Conservation (phyloP, 2,797 vertebrate genomes). For the Catostomus latipinnis region DNA sequence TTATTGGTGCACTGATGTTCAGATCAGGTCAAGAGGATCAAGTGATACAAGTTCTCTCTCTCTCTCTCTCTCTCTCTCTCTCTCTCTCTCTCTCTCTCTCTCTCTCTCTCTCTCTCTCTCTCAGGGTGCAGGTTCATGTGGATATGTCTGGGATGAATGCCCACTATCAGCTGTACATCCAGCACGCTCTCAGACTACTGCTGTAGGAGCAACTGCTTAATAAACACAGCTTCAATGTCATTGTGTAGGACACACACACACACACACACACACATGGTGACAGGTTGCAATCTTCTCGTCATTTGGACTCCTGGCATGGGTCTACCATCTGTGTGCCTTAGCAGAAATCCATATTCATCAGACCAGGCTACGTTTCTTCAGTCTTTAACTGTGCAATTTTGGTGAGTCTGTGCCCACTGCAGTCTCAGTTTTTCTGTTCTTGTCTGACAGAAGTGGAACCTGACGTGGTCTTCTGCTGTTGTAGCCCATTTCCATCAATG, state of each 20-base stretch:
- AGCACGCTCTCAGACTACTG: slow-evolving; percentile 76
- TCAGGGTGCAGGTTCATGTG: slow-evolving; percentile 78
- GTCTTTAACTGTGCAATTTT: too few species aligned
- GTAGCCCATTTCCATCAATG: too few species aligned
- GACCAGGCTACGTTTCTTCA: too few species aligned
- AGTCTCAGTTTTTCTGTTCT: too few species aligned
- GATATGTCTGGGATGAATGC: slow-evolving; percentile 77
- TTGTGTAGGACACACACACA: slow-evolving; percentile 61
- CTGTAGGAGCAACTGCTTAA: slow-evolving; percentile 81
- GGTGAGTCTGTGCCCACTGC: too few species aligned
- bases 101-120: background rate
- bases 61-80: background rate
- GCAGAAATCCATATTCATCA: too few species aligned
- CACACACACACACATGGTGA: background rate
- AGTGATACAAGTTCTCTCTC: background rate
- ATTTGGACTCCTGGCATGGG: background rate
- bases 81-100: background rate
- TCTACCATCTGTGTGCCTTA: too few species aligned
- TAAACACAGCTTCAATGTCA: slow-evolving; percentile 82
- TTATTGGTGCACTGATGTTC: background rate
- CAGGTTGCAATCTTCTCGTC: background rate
- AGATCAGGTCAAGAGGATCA: too few species aligned
- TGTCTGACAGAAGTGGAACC: too few species aligned
- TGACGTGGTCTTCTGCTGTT: too few species aligned
- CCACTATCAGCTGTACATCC: slow-evolving; percentile 75